A percentile compares a stretch with the other conserved stretches of the same genome.
Evolutionary conservation across 1,140 invertebrate genomes (phyloP).

Genomic region (Drosophila pectinifera): DNA sequence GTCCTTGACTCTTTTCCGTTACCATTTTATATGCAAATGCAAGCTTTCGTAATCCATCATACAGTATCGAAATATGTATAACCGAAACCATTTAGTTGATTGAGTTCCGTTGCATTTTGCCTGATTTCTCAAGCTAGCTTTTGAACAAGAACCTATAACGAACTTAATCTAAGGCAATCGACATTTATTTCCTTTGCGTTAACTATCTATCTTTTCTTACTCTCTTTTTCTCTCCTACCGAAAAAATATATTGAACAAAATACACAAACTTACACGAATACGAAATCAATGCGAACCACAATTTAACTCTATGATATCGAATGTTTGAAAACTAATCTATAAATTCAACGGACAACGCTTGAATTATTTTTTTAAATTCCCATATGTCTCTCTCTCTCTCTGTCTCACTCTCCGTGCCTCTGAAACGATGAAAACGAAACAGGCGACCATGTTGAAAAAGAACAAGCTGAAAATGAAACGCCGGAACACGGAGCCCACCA

Average conservation of each 20-base stretch:
- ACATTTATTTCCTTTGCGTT: slow-evolving; percentile 59
- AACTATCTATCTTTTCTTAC: slow-evolving; percentile 56
- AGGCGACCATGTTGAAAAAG: slow-evolving; percentile 95
- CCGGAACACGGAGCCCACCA: slow-evolving; percentile 95
- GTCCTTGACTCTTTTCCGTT: slow-evolving; percentile 12
- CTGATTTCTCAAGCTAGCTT: slow-evolving; percentile 62
- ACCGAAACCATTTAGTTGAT: slow-evolving; percentile 55
- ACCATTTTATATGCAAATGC: slow-evolving; percentile 28
- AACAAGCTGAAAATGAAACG: slow-evolving; percentile 97
- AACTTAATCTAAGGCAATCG: slow-evolving; percentile 44
- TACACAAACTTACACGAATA: slow-evolving; percentile 35
- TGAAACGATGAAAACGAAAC: slow-evolving; percentile 53
- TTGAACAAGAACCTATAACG: slow-evolving; percentile 39
- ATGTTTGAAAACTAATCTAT: slow-evolving; percentile 31
- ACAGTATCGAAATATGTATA: slow-evolving; percentile 54
- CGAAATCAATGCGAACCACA: slow-evolving; percentile 16
- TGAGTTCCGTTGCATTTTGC: slow-evolving; percentile 71
- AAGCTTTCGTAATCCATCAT: slow-evolving; percentile 51
- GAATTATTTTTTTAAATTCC: slow-evolving; percentile 26
- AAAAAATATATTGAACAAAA: slow-evolving; percentile 25
- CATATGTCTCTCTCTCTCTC: slow-evolving; percentile 7
- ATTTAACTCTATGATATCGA: slow-evolving; percentile 24
- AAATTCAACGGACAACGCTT: slow-evolving; percentile 58
- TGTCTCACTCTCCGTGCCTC: background rate
- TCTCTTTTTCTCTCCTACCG: slow-evolving; percentile 55